Percentiles rank a stretch among this genome's conserved stretches.
phyloP scores from a whole-genome alignment of 2,797 vertebrate species.

The Hippocampus kuda region DNA sequence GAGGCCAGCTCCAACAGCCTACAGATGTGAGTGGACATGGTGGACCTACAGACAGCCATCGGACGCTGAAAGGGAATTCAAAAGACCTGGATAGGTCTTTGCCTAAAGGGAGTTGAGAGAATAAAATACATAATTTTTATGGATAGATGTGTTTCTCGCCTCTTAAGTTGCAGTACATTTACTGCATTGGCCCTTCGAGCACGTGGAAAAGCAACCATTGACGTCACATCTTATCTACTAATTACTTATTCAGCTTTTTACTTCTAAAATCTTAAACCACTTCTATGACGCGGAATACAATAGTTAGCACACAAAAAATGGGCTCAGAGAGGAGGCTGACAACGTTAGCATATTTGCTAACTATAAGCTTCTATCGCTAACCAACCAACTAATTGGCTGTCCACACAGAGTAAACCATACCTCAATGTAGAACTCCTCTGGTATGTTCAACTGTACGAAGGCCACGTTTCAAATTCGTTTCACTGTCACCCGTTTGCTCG shows the following conservation, averaged over 20 bases:
- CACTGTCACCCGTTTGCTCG: background rate
- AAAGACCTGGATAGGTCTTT: slow-evolving; percentile 7
- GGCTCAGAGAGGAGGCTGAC: too few relatives aligned
- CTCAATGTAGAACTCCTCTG: slow-evolving; percentile 8
- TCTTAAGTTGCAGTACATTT: background rate
- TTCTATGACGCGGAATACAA: background rate
- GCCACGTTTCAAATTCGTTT: background rate
- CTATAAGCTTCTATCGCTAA: background rate
- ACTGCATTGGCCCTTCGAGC: background rate
- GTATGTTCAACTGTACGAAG: background rate
- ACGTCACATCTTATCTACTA: background rate
- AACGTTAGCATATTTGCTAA: slow-evolving; percentile 2
- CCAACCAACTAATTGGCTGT: background rate
- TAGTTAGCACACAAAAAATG: background rate
- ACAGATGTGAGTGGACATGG: slow-evolving; percentile 51
- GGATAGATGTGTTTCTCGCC: too few relatives aligned
- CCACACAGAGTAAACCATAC: slow-evolving; percentile 8
- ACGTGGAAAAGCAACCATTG: background rate
- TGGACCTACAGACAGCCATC: slow-evolving; percentile 10
- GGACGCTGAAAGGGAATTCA: background rate
- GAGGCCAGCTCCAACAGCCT: slow-evolving; percentile 38
- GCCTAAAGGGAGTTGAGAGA: background rate
- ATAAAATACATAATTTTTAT: background rate
- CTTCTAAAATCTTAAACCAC: background rate
- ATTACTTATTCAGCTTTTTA: background rate